Percentiles rank a stretch among this genome's conserved stretches.
These are phyloP conservation scores for Polyodon spathula DNA, from an alignment of 2,113 vertebrate genomes.

Conservation along the genomic window DNA sequence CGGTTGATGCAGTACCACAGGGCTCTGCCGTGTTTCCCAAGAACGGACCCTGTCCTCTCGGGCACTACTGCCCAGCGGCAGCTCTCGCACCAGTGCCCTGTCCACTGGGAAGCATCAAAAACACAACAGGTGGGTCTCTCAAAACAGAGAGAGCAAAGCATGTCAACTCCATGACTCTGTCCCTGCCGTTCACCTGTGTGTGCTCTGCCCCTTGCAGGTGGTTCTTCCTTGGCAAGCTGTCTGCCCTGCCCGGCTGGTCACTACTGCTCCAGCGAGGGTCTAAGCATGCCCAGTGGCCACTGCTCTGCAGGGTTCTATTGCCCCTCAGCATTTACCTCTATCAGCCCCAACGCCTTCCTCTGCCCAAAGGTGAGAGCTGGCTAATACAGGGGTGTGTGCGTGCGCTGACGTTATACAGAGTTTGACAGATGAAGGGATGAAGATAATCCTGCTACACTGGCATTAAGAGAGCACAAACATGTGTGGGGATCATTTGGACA, in stretches of 20 bases:
- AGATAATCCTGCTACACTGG: too few species aligned
- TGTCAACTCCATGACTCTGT: neutral
- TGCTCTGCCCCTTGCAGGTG: constrained; percentile 48
- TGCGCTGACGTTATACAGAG: too few species aligned
- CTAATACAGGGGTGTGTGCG: too few species aligned
- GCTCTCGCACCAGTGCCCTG: constrained; percentile 62
- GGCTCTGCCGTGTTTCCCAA: constrained; percentile 33
- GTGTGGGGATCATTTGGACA: too few species aligned
- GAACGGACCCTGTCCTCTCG: constrained; percentile 68
- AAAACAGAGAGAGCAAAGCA: neutral
- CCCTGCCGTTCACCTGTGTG: neutral
- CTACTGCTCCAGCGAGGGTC: constrained; percentile 63
- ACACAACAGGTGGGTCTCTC: constrained; percentile 53
- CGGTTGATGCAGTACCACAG: constrained; percentile 49
- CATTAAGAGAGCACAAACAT: too few species aligned
- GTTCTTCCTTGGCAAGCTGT: constrained; percentile 62
- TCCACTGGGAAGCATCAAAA: constrained; percentile 68
- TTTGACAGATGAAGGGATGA: too few species aligned
- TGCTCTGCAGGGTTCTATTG: constrained; percentile 70
- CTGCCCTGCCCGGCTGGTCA: constrained; percentile 63
- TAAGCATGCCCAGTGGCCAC: constrained; percentile 55
- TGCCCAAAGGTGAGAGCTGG: constrained; percentile 72
- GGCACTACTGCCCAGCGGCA: constrained; percentile 74
- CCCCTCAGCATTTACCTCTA: constrained; percentile 58
- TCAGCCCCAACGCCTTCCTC: constrained; percentile 54